These are phyloP conservation scores for Vollenhovia emeryi DNA, from an alignment of 1,140 invertebrate genomes.

Conservation along the genomic window DNA sequence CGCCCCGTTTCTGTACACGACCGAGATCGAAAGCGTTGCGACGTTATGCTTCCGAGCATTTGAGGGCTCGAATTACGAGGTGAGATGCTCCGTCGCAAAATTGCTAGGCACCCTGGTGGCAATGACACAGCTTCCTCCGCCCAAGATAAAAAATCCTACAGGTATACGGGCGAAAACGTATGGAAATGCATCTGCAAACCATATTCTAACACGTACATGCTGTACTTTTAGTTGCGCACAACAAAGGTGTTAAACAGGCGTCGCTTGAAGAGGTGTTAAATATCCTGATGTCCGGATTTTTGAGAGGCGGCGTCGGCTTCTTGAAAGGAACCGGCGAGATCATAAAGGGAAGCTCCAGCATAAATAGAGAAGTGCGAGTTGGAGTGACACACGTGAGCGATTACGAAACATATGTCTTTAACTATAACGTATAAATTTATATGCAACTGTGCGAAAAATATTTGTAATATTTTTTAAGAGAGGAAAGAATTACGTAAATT, in stretches of 20 bases:
- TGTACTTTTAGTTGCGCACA: slow-evolving; percentile 85
- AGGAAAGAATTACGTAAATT: background rate
- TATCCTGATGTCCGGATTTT: slow-evolving; percentile 97
- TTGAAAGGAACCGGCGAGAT: slow-evolving; percentile 98
- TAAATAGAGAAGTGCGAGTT: slow-evolving; percentile 97
- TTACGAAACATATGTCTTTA: slow-evolving; percentile 42
- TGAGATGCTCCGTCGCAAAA: slow-evolving; percentile 95
- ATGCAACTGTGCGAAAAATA: background rate
- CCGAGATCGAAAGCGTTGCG: slow-evolving; percentile 95
- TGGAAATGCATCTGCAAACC: slow-evolving; percentile 16
- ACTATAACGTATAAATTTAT: background rate
- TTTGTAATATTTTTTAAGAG: background rate
- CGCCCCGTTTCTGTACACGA: slow-evolving; percentile 94
- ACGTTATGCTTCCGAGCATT: slow-evolving; percentile 96
- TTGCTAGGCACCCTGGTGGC: slow-evolving; percentile 95
- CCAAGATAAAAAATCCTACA: slow-evolving; percentile 82
- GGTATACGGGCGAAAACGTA: slow-evolving; percentile 75
- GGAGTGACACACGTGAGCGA: slow-evolving; percentile 95
- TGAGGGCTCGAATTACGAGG: slow-evolving; percentile 98
- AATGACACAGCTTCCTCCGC: slow-evolving; percentile 89
- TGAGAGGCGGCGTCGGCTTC: slow-evolving; percentile 97
- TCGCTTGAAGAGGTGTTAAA: slow-evolving; percentile 96
- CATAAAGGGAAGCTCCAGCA: slow-evolving; percentile 96
- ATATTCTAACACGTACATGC: background rate
- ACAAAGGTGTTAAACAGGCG: slow-evolving; percentile 87